These are phyloP conservation scores for Phengaris arion DNA, from an alignment of 2,888 invertebrate species.

Conservation along the genomic window DNA sequence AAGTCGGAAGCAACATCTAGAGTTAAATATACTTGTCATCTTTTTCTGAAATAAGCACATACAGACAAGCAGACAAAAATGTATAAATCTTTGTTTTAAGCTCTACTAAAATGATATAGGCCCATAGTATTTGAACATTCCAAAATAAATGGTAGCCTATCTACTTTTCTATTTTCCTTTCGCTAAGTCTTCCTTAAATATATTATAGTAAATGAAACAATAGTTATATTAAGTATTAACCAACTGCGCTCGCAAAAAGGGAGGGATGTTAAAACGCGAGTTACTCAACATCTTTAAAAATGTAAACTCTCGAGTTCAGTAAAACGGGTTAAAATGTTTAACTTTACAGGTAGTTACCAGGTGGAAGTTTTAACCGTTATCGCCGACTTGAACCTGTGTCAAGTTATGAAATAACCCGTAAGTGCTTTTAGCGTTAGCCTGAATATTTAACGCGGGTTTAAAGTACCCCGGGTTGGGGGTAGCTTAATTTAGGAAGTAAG, in stretches of 20 bases:
- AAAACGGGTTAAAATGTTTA: conserved; percentile 25
- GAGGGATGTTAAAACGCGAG: not conserved
- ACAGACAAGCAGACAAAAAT: no score
- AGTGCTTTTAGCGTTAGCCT: conserved; percentile 28
- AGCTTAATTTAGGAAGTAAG: conserved; percentile 8
- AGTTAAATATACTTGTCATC: no score
- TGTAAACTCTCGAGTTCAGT: not conserved
- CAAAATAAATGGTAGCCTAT: no score
- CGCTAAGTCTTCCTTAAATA: no score
- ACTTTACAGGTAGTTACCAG: conserved; percentile 19
- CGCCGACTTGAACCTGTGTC: conserved; percentile 30
- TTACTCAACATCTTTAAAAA: not conserved
- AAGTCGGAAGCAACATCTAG: no score
- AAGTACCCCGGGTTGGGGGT: not conserved
- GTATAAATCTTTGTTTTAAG: no score
- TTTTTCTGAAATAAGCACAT: no score
- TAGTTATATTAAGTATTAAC: not conserved
- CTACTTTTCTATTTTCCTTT: no score
- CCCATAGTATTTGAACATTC: no score
- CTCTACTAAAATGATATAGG: no score
- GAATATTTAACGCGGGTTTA: conserved; percentile 18
- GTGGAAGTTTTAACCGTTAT: conserved; percentile 26
- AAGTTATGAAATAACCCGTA: conserved; percentile 24
- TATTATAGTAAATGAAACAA: no score
- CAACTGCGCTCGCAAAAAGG: not conserved